Percentiles rank a stretch among this genome's conserved stretches.
phyloP scores from a whole-genome alignment of 2,888 invertebrate species.

The Nudaria mundana region DNA sequence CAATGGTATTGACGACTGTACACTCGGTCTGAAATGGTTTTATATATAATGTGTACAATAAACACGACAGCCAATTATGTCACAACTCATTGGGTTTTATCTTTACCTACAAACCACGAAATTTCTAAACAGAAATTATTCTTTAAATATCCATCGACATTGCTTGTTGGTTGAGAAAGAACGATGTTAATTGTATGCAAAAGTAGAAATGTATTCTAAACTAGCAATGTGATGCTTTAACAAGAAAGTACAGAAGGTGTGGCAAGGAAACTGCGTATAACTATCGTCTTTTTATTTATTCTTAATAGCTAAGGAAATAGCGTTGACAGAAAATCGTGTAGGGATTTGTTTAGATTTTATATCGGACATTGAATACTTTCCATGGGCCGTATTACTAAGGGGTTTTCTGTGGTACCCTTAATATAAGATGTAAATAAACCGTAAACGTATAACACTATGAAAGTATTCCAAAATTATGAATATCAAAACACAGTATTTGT shows the following conservation, averaged over 20 bases:
- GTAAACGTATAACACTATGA: no score
- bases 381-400: no score
- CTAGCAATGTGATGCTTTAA: conserved; percentile 11
- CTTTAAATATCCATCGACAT: conserved; percentile 19
- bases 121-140: conserved; percentile 14
- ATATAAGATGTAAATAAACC: no score
- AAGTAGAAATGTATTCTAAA: conserved; percentile 21
- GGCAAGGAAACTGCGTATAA: conserved; percentile 41
- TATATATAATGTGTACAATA: no score
- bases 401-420: no score
- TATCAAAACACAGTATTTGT: no score
- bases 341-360: no score
- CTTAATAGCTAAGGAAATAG: conserved; percentile 54
- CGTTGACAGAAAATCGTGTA: conserved; percentile 28
- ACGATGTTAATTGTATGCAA: conserved; percentile 1
- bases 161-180: conserved; percentile 12
- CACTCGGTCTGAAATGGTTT: no score
- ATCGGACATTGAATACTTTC: no score
- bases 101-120: conserved; percentile 42
- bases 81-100: conserved; percentile 61
- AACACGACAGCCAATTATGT: conserved; percentile 58
- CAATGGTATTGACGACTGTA: no score
- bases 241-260: conserved; percentile 27
- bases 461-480: no score
- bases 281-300: conserved; percentile 49